Evolutionary conservation across 2,113 vertebrate genomes (phyloP).

Genomic region (Serilophus lunatus): DNA sequence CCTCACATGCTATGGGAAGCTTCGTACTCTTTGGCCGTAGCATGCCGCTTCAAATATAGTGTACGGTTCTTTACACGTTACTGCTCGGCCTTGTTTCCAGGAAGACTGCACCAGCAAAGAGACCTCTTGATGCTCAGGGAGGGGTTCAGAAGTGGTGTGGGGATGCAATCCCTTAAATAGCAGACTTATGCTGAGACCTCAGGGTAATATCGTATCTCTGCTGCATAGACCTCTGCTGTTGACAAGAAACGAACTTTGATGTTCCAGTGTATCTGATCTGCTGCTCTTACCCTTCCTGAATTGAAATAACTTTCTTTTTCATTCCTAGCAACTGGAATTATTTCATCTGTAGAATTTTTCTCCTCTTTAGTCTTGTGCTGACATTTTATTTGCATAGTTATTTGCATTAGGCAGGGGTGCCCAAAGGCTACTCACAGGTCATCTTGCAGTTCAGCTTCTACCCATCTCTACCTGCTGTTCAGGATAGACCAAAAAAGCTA

Average conservation of each 20-base stretch:
- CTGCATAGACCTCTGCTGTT: slow-evolving; percentile 22
- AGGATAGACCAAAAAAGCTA: background rate
- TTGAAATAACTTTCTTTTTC: slow-evolving; percentile 40
- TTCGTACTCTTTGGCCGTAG: slow-evolving; percentile 60
- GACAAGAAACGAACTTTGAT: background rate
- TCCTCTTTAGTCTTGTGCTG: slow-evolving; percentile 21
- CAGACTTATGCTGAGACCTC: slow-evolving; percentile 1
- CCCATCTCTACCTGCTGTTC: background rate
- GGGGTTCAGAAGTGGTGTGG: slow-evolving; percentile 35
- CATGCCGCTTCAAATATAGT: slow-evolving; percentile 47
- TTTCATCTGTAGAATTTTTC: slow-evolving; percentile 24
- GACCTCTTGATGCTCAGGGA: slow-evolving; percentile 37
- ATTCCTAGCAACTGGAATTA: slow-evolving; percentile 44
- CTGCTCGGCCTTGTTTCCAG: slow-evolving; percentile 68
- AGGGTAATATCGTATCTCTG: slow-evolving; percentile 48
- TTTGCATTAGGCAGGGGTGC: slow-evolving; percentile 36
- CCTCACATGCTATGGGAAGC: slow-evolving; percentile 24
- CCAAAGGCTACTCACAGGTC: slow-evolving; percentile 37
- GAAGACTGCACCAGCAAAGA: slow-evolving; percentile 42
- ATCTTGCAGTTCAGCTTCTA: background rate
- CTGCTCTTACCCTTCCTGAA: slow-evolving; percentile 24
- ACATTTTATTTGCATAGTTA: background rate
- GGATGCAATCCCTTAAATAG: slow-evolving; percentile 25
- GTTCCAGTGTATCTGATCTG: slow-evolving; percentile 29
- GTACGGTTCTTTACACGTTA: slow-evolving; percentile 47